These are phyloP conservation scores for Tenualosa ilisha DNA, from an alignment of 2,797 vertebrate genomes.

Conservation along the genomic window DNA sequence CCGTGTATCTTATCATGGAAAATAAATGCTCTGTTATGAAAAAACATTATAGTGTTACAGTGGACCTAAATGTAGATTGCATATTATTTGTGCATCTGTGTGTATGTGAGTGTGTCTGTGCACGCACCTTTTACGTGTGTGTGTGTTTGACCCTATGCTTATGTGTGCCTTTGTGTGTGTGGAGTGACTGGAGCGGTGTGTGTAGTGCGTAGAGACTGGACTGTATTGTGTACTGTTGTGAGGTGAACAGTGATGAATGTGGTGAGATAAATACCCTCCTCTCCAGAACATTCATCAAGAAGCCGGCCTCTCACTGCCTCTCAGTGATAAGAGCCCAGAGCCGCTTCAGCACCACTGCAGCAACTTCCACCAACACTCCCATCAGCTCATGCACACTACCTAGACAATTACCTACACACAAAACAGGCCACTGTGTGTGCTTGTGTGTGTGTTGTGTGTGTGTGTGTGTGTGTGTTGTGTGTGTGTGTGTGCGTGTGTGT, in stretches of 20 bases:
- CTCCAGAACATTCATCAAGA: constrained; percentile 43
- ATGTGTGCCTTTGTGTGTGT: constrained; percentile 5
- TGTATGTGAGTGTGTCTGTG: constrained; percentile 32
- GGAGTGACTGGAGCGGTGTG: neutral
- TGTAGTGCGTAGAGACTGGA: constrained; percentile 18
- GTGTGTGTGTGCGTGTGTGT: neutral
- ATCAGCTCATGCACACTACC: constrained; percentile 39
- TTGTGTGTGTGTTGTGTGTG: neutral
- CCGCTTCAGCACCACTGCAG: neutral
- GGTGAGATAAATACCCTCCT: constrained; percentile 43
- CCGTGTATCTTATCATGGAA: neutral
- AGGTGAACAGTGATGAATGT: constrained; percentile 44
- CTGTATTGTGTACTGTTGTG: constrained; percentile 15
- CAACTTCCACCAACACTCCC: neutral
- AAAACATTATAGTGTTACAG: neutral
- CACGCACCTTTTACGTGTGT: neutral
- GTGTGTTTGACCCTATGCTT: constrained; percentile 16
- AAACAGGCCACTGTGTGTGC: constrained; percentile 21
- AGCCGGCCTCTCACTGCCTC: constrained; percentile 38
- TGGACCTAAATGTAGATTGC: neutral
- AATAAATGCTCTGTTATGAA: neutral
- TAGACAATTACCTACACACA: constrained; percentile 36
- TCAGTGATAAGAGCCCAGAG: constrained; percentile 40
- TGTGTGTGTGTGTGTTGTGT: neutral
- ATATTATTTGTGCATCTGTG: constrained; percentile 13